Percentiles rank a stretch among this genome's conserved stretches.
Conservation (phyloP, 2,113 vertebrate species). For the Leucosticte australis region DNA sequence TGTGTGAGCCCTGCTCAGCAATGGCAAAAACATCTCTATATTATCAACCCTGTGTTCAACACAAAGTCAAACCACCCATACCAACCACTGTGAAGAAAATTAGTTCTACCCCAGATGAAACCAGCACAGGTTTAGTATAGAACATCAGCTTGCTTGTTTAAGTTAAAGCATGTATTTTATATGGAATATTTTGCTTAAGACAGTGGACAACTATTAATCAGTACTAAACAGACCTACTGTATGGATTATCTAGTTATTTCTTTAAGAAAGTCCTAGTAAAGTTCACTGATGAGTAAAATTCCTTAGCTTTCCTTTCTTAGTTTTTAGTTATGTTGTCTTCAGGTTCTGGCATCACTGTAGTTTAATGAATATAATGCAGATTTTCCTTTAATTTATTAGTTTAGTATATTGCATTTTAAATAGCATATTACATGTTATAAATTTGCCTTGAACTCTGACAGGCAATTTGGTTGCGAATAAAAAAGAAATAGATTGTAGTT, state of each 20-base stretch:
- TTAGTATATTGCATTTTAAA: neutral
- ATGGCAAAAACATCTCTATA: accelerated
- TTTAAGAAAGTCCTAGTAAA: neutral
- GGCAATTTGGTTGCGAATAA: neutral
- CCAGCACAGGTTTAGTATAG: neutral
- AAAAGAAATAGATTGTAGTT: neutral
- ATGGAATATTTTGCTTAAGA: neutral
- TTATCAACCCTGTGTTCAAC: neutral
- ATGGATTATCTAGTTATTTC: neutral
- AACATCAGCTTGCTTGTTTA: neutral
- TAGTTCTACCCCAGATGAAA: neutral
- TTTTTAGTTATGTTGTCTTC: neutral
- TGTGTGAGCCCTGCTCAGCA: neutral
- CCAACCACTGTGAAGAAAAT: neutral
- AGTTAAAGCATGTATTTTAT: neutral
- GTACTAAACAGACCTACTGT: neutral
- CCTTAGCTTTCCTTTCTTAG: neutral
- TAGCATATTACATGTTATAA: neutral
- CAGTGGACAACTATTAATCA: neutral
- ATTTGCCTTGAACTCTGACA: neutral
- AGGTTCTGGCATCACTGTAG: neutral
- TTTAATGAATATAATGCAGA: neutral
- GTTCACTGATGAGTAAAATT: neutral
- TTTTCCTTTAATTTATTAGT: neutral
- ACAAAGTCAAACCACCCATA: neutral